Evolutionary conservation across 2,888 invertebrate species (phyloP).

Genomic region (Drosophila longiperda): DNA sequence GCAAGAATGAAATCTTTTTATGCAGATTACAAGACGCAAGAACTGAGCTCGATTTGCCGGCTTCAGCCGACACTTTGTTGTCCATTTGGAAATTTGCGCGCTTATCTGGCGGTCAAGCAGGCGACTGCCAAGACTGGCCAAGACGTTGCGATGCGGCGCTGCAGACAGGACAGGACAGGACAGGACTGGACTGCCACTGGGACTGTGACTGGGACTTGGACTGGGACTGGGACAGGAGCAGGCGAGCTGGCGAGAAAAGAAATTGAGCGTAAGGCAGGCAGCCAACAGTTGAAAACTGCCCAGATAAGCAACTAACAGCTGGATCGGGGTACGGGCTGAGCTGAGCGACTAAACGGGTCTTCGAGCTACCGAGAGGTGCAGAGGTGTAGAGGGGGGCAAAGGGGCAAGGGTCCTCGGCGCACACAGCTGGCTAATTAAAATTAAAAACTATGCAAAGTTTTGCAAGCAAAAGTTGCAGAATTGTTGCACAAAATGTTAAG

Average conservation of each 20-base stretch:
- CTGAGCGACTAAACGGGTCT: not conserved
- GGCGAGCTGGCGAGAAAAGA: constrained; percentile 46
- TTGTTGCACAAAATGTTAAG: constrained; percentile 65
- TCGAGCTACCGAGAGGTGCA: not conserved
- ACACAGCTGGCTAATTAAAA: constrained; percentile 75
- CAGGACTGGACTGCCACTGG: not conserved
- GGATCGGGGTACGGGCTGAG: not conserved
- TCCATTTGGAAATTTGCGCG: constrained; percentile 79
- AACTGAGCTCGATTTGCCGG: constrained; percentile 23
- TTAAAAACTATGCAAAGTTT: constrained; percentile 67
- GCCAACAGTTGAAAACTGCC: constrained; percentile 52
- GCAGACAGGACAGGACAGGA: constrained; percentile 45
- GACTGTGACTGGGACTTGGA: not conserved
- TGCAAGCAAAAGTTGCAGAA: constrained; percentile 55
- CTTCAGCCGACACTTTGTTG: constrained; percentile 69
- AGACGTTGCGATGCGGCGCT: constrained; percentile 30
- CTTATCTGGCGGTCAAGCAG: constrained; percentile 72
- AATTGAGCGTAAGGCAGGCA: constrained; percentile 82
- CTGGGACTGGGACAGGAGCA: constrained; percentile 9
- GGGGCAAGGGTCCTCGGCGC: not conserved
- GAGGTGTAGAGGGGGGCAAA: not conserved
- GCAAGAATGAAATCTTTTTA: constrained; percentile 66
- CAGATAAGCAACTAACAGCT: constrained; percentile 58
- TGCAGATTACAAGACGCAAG: constrained; percentile 59
- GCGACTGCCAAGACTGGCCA: constrained; percentile 50